These are phyloP conservation scores for Porites lobata DNA, from an alignment of 92 coral and sea anemone genomes.

Conservation along the genomic window DNA sequence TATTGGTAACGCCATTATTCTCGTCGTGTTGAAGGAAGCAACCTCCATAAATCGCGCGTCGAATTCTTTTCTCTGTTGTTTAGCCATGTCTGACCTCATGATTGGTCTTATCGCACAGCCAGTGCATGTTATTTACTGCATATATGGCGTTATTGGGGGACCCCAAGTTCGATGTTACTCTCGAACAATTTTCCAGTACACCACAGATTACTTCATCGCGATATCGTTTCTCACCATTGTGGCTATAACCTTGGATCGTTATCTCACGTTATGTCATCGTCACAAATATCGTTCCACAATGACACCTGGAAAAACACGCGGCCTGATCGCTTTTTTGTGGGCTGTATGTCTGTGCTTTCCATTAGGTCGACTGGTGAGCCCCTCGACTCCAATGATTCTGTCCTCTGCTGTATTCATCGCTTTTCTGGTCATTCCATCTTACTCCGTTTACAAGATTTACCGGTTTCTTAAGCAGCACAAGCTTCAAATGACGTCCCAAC, in stretches of 20 bases:
- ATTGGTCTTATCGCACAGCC: slow-evolving; percentile 34
- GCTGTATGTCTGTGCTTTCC: slow-evolving; percentile 18
- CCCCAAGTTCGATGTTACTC: slow-evolving; percentile 32
- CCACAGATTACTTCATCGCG: slow-evolving; percentile 25
- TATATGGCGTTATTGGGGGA: slow-evolving; percentile 24
- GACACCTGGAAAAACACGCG: neutral
- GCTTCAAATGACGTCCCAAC: slow-evolving; percentile 19
- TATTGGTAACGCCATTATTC: slow-evolving; percentile 26
- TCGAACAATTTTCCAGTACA: slow-evolving; percentile 3
- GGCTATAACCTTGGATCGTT: slow-evolving; percentile 37
- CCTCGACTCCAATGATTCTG: slow-evolving; percentile 24
- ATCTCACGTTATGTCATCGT: slow-evolving; percentile 1
- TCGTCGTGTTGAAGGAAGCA: neutral
- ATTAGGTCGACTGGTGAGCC: slow-evolving; percentile 18
- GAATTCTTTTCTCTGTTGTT: slow-evolving; percentile 2
- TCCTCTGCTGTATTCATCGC: slow-evolving; percentile 11
- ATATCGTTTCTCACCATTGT: slow-evolving; percentile 28
- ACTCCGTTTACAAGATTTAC: slow-evolving; percentile 28
- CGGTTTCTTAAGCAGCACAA: slow-evolving; percentile 29
- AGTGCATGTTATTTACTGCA: slow-evolving; percentile 23
- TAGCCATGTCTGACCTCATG: slow-evolving; percentile 28
- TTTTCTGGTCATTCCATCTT: slow-evolving; percentile 27
- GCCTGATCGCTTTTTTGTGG: slow-evolving; percentile 8
- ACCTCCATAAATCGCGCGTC: slow-evolving; percentile 8
- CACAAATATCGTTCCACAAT: slow-evolving; percentile 10